Base-by-base conservation (phyloP, 2,888 invertebrate species). In the Galerucella calmariensis region DNA sequence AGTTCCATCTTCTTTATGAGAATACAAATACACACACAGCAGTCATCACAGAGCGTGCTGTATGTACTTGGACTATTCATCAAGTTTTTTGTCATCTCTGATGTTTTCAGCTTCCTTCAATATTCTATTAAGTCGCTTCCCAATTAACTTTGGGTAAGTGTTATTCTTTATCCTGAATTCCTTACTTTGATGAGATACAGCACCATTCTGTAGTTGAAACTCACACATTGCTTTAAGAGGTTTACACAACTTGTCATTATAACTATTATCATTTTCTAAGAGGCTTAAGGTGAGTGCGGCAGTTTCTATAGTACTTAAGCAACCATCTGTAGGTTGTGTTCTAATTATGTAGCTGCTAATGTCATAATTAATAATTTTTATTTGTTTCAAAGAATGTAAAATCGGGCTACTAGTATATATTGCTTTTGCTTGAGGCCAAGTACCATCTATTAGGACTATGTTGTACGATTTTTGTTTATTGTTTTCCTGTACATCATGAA, bases 401-500 rank as follows among this genome's bases (percentile, higher is more conserved):
- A 92, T 89, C 14, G 93, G 91, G 85, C 95, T 97, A 77, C 94
- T 93, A 67, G 94, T 91, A 88, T 94, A 97, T 77, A 97, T 96
- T 12, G 96, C 94, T 87, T 96, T 96, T 2, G 97, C 97, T 87
- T 98, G 97, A 0, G 96, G 94, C 97, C 97, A 98, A 11, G 98
- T 98, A 5, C 98, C 97, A 89, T 98, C 97, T 78, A 98, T 91
- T 59, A 97, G 88, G 62, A 97, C 89, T 69, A 97, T 89, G 86
- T 95, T 97, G 84, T 94, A 90, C 61, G 69, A 66, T 14, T 46
- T 82, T 70, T 88, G 87, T 80, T 88, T 88, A 73, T 86, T 84
- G 77, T 84, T 82, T 10, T 65, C 53, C 2, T 66, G 58, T 63
- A 78, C 27, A 59, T 77, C 69, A 11, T 67, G 68, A 53, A 83